Evolutionary conservation across 2,113 vertebrate species (phyloP), one percentile per base, ranked within the genome.

Genomic region (Ciconia maguari): DNA sequence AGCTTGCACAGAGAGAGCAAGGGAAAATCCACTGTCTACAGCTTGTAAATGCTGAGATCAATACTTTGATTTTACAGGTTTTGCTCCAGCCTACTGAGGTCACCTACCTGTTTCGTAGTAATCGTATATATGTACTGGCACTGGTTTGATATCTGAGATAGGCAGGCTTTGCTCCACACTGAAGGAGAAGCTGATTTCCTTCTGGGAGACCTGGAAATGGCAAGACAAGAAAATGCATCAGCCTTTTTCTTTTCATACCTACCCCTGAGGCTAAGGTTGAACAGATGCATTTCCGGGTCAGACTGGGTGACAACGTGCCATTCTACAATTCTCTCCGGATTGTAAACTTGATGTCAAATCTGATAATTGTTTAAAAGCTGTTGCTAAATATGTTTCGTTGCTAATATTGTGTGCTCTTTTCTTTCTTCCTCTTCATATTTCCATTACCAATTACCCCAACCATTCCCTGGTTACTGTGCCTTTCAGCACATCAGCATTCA

Each of bases 61-160:
- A 20, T 15, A 17, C 20, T 72, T 61, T 26, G 30, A 27, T 78
- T 85, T 81, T 25, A 60, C 22, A 69, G 78, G 32, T 65, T 76
- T 86, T 85, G 7, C 29, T 4, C 4, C 49, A 54, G 20, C 26
- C 30, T 55, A 20, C 26, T n/a, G 64, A 77, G 38, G 27, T 61
- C 42, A 46, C 88, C 90, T 97, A 99, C 98, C 98, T 96, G 98
- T 97, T 95, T 98, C 98, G 22, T 99, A 99, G 93, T 98, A 99
- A 96, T 99, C 98, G 4, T 99, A 99, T 25, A 99, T 78, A 60
- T 97, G 94, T 82, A 98, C 95, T 51, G 98, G 96, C 8, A 97
- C 98, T 61, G 98, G 97, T 70, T 98, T 99, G 77, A 98, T 97
- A 81, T 98, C 98, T 19, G 97, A 91, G 11, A 99, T 96, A n/a